Evolutionary conservation across 2,113 vertebrate species (phyloP), one percentile per base, ranked within the genome.

Genomic region (Thamnophis sirtalis): DNA sequence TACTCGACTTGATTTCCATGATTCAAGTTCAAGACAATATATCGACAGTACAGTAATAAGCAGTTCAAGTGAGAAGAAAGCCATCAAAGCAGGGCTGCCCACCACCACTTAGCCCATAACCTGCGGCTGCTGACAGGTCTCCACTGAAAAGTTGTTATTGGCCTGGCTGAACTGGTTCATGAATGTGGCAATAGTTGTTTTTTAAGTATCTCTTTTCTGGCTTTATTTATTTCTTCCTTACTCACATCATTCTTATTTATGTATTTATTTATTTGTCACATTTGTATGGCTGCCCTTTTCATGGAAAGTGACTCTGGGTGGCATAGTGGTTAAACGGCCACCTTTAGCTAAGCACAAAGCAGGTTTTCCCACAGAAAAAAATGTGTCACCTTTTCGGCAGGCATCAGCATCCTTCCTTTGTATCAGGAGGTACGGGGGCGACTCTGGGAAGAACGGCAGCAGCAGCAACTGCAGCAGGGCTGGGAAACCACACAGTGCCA

Each of bases 401-500:
- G 95, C 97, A 53, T 97, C 97, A 49, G 92, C 95, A 93, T 98
- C 97, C 68, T 96, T 98, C 94, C 97, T 98, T 93, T 98, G 97
- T 19, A 98, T 95, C 94, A 98, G 96, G 43, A 98, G 97, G 54
- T 98, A 97, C 11, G 97, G 94, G 0, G 93, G 97, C 68, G 95
- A 96, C 95, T 96, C 98, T 88, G 96, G 98, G 97, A 96, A 97
- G 94, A 97, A 97, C 0, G 96, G 96, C 89, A 97, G 90, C 3
- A 89, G 89, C 86, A 97, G 48, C 92, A 98, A 96, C 94, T 98
- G 98, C 90, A 98, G 90, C 89, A 98, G 84, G 63, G 98, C 98
- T 93, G 97, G 96, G 60, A 98, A 11, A 4, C 93, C 50, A 92
- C 94, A 94, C 96, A 97, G 94, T 90, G 96, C 89, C 96, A 98